phyloP scores from a whole-genome alignment of 2,797 vertebrate genomes.

The Chloroceryle inda region DNA sequence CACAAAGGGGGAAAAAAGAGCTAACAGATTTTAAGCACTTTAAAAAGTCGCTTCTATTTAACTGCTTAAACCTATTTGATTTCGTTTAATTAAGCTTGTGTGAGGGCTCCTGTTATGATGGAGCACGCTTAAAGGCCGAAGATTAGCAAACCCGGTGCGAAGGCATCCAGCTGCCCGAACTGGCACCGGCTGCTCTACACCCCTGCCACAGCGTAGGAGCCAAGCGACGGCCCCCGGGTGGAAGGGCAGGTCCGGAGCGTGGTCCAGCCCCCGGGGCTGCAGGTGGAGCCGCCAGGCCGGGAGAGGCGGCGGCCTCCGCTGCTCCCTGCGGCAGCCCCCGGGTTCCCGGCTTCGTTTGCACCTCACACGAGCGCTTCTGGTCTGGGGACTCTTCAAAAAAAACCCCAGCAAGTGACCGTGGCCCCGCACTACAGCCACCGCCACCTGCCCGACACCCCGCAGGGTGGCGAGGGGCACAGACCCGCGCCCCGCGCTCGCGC shows the following conservation, averaged over 20 bases:
- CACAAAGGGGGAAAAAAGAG: background rate
- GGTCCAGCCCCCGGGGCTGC: background rate
- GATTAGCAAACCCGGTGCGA: background rate
- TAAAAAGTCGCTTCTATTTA: background rate
- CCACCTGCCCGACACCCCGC: no score
- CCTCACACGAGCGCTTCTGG: background rate
- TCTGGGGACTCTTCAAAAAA: background rate
- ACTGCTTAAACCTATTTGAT: background rate
- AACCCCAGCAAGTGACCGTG: background rate
- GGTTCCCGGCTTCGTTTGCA: background rate
- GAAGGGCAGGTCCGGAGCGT: background rate
- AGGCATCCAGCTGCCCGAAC: conserved; percentile 42
- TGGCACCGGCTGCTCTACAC: background rate
- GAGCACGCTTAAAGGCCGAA: background rate
- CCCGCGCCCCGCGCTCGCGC: no score
- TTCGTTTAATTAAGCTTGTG: background rate
- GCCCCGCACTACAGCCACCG: background rate
- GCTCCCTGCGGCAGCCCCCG: background rate
- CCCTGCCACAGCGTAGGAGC: background rate
- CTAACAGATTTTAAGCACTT: background rate
- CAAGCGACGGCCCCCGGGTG: conserved; percentile 29
- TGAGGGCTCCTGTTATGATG: background rate
- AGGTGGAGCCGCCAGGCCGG: no score
- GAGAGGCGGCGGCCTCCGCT: background rate
- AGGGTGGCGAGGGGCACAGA: background rate